Evolutionary conservation across 1,140 invertebrate genomes (phyloP), one percentile per base, ranked within the genome.

Genomic region (Steinernema feltiae): DNA sequence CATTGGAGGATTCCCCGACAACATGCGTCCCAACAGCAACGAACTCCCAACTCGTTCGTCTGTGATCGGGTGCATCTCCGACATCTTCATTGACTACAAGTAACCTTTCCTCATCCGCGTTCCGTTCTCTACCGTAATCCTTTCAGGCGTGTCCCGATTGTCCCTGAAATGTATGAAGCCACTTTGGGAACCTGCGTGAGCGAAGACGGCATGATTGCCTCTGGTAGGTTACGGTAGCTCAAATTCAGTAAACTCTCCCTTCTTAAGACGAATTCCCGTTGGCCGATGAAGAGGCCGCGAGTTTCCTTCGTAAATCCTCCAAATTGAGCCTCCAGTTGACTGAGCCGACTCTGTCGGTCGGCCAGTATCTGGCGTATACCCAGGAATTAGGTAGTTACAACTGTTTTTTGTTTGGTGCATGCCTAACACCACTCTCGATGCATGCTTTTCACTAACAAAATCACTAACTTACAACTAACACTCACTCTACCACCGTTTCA

Each of bases 1-100:
- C 63, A 76, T 80, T 18, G 79, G 79, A 18, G 80, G 80, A 69
- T 81, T 81, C 76, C 41, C 63, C 48, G 74, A 81, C 17, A 46
- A 69, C 12, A 53, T 82, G 30, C 69, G 80, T 63, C 35, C 79
- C 48, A 48, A 71, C 71, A 74, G 79, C 18, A 30, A 78, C 24
- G 80, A 86, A 53, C 75, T 85, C 41, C 80, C 82, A 30, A 78
- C 81, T 24, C 71, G 48, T 24, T 78, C 77, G 30, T 78, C 83
- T 1, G 48, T 85, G 7, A 81, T 84, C 32, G 84, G 84, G 29
- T 85, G 84, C 73, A 76, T 85, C 48, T 86, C 85, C 15, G 85
- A 85, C 75, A 76, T 85, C 30, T 80, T 83, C 53, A 48, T 79
- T 48, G 79, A 85, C 53, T 85, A 84, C 78, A 75, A 86, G 83